Conservation (phyloP, 1,140 invertebrate species). For the Planococcus citri region DNA sequence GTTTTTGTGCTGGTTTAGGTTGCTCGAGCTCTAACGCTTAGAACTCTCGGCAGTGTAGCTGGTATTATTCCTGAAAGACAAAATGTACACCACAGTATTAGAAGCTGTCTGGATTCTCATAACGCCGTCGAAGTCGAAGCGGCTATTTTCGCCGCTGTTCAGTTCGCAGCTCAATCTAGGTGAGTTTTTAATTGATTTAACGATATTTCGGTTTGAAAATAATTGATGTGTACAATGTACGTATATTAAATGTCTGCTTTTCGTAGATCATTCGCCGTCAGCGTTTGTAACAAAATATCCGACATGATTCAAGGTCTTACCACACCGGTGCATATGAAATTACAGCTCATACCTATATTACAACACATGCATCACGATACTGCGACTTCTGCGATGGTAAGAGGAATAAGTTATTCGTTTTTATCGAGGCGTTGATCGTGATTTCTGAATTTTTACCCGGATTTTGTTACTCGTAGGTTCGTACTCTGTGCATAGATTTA, state of each 20-base stretch:
- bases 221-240: not conserved
- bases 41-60: conserved; percentile 81
- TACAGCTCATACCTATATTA: conserved; percentile 78
- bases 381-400: conserved; percentile 67
- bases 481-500: conserved; percentile 63
- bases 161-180: conserved; percentile 86
- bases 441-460: not conserved
- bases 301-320: conserved; percentile 88
- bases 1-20: too few species aligned
- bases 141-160: conserved; percentile 84
- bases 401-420: conserved; percentile 28
- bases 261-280: conserved; percentile 82
- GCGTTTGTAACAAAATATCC: conserved; percentile 88
- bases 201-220: too few species aligned
- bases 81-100: conserved; percentile 88
- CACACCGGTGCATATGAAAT: conserved; percentile 81
- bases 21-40: conserved; percentile 75
- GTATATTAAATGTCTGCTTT: not conserved
- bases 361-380: conserved; percentile 91
- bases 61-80: conserved; percentile 85
- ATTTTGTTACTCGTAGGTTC: conserved; percentile 38
- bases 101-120: conserved; percentile 82
- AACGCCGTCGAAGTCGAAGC: conserved; percentile 91
- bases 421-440: not conserved
- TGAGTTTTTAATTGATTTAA: conserved; percentile 32